These are phyloP conservation scores for Perizoma flavofasciatum DNA, from an alignment of 2,888 invertebrate species.

Conservation along the genomic window DNA sequence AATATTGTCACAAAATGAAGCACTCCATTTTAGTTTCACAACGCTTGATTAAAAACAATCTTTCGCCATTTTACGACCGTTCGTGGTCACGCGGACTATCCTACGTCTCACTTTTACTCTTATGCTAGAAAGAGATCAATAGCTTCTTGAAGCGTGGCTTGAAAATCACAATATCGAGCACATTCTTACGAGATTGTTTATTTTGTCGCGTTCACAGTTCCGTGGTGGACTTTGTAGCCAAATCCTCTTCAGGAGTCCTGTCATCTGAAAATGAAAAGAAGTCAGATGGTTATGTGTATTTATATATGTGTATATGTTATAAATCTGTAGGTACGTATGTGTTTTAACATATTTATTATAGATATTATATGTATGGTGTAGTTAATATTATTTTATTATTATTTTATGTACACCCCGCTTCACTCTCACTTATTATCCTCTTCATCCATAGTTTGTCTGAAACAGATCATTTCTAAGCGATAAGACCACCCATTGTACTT, in stretches of 20 bases:
- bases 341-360: too few species aligned
- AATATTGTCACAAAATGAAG: constrained; percentile 63
- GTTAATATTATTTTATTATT: too few species aligned
- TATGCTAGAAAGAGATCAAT: constrained; percentile 52
- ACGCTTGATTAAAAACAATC: constrained; percentile 76
- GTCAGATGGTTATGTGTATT: too few species aligned
- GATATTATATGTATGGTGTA: too few species aligned
- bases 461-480: too few species aligned
- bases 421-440: too few species aligned
- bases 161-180: constrained; percentile 65
- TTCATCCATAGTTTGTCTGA: too few species aligned
- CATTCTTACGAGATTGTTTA: constrained; percentile 57
- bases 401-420: too few species aligned
- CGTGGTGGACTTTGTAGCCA: constrained; percentile 74
- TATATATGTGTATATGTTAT: too few species aligned
- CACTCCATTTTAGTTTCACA: constrained; percentile 68
- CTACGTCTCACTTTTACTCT: constrained; percentile 48
- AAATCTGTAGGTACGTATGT: too few species aligned
- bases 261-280: constrained; percentile 70
- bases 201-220: constrained; percentile 57
- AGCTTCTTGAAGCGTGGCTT: constrained; percentile 53
- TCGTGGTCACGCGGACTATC: constrained; percentile 46
- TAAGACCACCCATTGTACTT: too few species aligned
- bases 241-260: constrained; percentile 75
- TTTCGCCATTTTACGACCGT: constrained; percentile 63